Percentiles rank a stretch among this genome's conserved stretches.
Evolutionary conservation across 2,113 vertebrate species (phyloP).

Genomic region (Capreolus pygargus): DNA sequence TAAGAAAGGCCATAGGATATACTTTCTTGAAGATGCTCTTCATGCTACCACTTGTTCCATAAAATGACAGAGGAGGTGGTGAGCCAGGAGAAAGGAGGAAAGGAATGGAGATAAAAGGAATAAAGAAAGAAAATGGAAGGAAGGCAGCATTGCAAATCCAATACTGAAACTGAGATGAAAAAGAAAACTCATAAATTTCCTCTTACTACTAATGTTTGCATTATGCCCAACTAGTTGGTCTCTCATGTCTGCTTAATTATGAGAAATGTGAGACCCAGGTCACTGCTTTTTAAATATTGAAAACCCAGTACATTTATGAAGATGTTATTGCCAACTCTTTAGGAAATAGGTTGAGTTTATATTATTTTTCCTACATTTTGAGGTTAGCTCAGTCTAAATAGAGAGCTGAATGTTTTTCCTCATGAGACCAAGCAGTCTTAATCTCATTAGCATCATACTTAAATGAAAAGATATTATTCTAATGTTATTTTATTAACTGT

Average conservation of each 20-base stretch:
- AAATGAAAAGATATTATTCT: not conserved
- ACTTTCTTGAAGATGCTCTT: slow-evolving; percentile 45
- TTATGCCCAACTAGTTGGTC: not conserved
- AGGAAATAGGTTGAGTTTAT: not conserved
- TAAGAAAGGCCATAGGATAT: slow-evolving; percentile 45
- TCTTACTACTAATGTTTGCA: not conserved
- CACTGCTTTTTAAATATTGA: not conserved
- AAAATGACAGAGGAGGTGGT: slow-evolving; percentile 24
- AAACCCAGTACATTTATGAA: not conserved
- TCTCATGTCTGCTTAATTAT: not conserved
- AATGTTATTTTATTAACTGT: not conserved
- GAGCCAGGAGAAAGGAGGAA: not conserved
- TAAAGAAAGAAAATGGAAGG: not conserved
- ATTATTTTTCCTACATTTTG: slow-evolving; percentile 30
- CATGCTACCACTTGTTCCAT: not conserved
- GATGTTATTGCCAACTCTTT: not conserved
- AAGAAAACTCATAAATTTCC: not conserved
- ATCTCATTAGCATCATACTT: not conserved
- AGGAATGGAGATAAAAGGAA: not conserved
- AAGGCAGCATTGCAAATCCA: not conserved
- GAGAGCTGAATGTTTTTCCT: not conserved
- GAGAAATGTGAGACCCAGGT: not conserved
- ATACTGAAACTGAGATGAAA: not conserved
- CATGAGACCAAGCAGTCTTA: not conserved
- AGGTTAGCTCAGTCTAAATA: not conserved